Percentiles rank a stretch among this genome's conserved stretches.
These are phyloP conservation scores for Pyrochroa serraticornis DNA, from an alignment of 2,888 invertebrate species.

Conservation along the genomic window DNA sequence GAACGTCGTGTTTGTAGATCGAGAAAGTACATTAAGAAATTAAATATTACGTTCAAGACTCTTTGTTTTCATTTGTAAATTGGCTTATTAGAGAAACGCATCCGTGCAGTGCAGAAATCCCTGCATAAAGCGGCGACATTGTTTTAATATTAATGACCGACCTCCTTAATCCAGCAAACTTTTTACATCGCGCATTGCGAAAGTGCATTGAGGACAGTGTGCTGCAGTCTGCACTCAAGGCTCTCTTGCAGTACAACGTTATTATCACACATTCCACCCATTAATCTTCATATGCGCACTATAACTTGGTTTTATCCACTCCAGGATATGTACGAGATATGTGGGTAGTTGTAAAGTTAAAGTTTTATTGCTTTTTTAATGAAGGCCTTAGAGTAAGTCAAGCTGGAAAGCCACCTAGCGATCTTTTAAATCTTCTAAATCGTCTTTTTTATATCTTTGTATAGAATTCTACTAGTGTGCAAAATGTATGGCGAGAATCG, in stretches of 20 bases:
- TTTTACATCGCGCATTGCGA: constrained; percentile 19
- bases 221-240: constrained; percentile 25
- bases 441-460: constrained; percentile 26
- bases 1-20: too few relatives aligned
- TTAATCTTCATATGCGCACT: constrained; percentile 28
- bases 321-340: constrained; percentile 24
- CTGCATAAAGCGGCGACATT: constrained; percentile 17
- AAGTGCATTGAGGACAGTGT: constrained; percentile 24
- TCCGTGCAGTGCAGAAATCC: too few relatives aligned
- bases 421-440: constrained; percentile 25
- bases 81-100: too few relatives aligned
- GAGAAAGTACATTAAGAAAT: too few relatives aligned
- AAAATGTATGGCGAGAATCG: neutral
- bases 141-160: constrained; percentile 27
- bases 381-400: constrained; percentile 13
- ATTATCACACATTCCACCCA: constrained; percentile 29
- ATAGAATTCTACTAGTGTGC: constrained; percentile 18
- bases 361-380: constrained; percentile 23
- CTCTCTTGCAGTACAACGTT: constrained; percentile 20
- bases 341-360: constrained; percentile 24
- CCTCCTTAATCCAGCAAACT: constrained; percentile 16
- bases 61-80: too few relatives aligned
- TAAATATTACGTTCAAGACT: too few relatives aligned
- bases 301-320: constrained; percentile 27
- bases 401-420: constrained; percentile 3